Base-by-base conservation (phyloP, 1,140 invertebrate genomes). In the Aphidius ervi region DNA sequence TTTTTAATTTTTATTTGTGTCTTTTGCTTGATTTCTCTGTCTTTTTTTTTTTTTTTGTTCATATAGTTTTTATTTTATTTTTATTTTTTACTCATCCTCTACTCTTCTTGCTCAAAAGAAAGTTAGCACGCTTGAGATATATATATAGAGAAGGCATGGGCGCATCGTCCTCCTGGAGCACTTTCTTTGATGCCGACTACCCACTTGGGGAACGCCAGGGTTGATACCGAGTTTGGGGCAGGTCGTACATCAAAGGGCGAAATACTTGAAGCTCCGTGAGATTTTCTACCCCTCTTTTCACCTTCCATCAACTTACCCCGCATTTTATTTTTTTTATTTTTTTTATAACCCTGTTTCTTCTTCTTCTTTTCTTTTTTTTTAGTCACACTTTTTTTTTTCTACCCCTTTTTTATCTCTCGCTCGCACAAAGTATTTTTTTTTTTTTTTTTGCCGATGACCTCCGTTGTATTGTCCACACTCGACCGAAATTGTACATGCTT, bases 231-330 rank as follows among this genome's bases (percentile, higher is more conserved):
- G 66, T 70, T 70, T 70, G 58, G 66, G 68, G 68, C 62, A 69
- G 70, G 62, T 69, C 67, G 72, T 64, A 80, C 76, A 77, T 80
- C 76, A 80, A 80, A 80, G 77, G 70, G 68, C 68, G 72, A 75
- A 75, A 75, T 71, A 77, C 78, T 80, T 73, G 71, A 80, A 68
- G 66, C 72, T 62, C 49, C 57, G 59, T 67, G 73, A 77, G 74
- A 77, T 77, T 74, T 71, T 66, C 65, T 43, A 48, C 67, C 67
- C 63, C 59, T 62, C 54, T 62, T 61, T 58, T 67, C 63, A 67
- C 65, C 62, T 50, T 47, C 39, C 31, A 42, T n/a, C 48, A 8
- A 7, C 47, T 52, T 49, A 20, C 40, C 43, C 41, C 40, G 53
- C 20, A 48, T 40, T 56, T 53, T 49, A 46, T 53, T 10, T 23